phyloP scores from a whole-genome alignment of 2,888 invertebrate genomes.

The Meteorus colon region DNA sequence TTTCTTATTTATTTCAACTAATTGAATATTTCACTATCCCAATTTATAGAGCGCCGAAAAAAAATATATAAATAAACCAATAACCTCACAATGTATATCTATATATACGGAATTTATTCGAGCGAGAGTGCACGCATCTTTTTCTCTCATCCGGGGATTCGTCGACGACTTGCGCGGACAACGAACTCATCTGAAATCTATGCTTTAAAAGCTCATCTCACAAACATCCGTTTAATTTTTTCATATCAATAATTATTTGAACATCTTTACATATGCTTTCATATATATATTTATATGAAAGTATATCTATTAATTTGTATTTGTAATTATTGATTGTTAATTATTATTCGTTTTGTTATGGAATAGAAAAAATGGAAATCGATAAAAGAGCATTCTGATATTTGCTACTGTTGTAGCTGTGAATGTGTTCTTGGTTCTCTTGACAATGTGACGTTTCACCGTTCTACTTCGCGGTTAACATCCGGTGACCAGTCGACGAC shows the following conservation, averaged over 20 bases:
- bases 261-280: too few species aligned
- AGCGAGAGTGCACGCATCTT: not conserved
- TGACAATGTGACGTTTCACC: constrained; percentile 42
- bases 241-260: not conserved
- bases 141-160: constrained; percentile 32
- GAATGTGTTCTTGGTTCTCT: constrained; percentile 3
- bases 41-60: too few species aligned
- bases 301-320: not conserved
- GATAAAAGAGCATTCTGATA: not conserved
- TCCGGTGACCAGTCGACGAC: constrained; percentile 43
- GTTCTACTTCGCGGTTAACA: constrained; percentile 46
- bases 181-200: constrained; percentile 58
- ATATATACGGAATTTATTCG: not conserved
- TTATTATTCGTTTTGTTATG: not conserved
- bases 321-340: not conserved
- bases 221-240: not conserved
- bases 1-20: not conserved
- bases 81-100: not conserved
- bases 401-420: not conserved
- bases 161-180: constrained; percentile 57
- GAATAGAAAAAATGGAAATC: not conserved
- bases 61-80: too few species aligned
- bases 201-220: constrained; percentile 11
- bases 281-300: not conserved
- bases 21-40: too few species aligned